phyloP scores from a whole-genome alignment of 2,888 invertebrate species.

The Antheraea yamamai region DNA sequence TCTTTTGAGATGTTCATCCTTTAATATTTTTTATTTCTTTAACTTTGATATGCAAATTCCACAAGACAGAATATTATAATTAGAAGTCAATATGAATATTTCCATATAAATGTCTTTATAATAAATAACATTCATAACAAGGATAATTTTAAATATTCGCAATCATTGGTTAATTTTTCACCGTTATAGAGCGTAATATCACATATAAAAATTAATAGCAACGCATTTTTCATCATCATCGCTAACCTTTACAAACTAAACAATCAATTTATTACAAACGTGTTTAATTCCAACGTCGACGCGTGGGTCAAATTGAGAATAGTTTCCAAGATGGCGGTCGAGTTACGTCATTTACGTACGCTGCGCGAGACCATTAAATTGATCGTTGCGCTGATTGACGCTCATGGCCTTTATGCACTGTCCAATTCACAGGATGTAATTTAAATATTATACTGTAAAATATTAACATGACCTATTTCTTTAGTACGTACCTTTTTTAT shows the following conservation, averaged over 20 bases:
- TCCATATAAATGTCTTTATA: neutral
- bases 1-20: slow-evolving; percentile 43
- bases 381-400: slow-evolving; percentile 61
- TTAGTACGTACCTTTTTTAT: neutral
- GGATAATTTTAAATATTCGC: neutral
- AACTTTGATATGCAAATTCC: slow-evolving; percentile 9
- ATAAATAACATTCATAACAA: too few species aligned
- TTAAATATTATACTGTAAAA: neutral
- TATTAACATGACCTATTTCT: neutral
- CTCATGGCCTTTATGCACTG: slow-evolving; percentile 59
- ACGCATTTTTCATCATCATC: slow-evolving; percentile 30
- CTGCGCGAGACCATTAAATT: slow-evolving; percentile 56
- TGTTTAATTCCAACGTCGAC: slow-evolving; percentile 21
- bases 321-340: slow-evolving; percentile 53
- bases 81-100: neutral
- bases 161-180: neutral
- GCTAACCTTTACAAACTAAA: slow-evolving; percentile 5
- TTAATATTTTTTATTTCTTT: slow-evolving; percentile 32
- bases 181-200: neutral
- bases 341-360: slow-evolving; percentile 47
- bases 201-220: slow-evolving; percentile 22
- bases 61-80: neutral
- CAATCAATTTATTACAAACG: slow-evolving; percentile 11
- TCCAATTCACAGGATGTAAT: slow-evolving; percentile 16
- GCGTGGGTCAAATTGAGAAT: slow-evolving; percentile 33